These are phyloP conservation scores for Dusona sp. DNA, from an alignment of 2,888 invertebrate species.

Conservation along the genomic window DNA sequence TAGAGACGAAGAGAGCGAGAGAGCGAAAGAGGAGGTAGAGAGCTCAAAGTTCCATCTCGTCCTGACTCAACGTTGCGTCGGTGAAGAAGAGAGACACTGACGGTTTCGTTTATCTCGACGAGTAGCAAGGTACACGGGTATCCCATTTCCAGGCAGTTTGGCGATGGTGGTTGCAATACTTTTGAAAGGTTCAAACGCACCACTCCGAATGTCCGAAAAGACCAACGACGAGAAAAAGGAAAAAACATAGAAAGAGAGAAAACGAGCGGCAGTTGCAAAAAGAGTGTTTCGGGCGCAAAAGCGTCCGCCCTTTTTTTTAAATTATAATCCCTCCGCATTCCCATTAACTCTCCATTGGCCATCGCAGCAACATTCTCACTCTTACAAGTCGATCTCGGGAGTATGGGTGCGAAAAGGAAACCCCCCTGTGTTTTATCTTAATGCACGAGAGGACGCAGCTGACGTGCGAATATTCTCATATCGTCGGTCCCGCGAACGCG, in stretches of 20 bases:
- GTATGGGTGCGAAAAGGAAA: not conserved
- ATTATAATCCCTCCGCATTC: slow-evolving; percentile 49
- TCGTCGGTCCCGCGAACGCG: slow-evolving; percentile 55
- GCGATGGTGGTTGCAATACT: slow-evolving; percentile 69
- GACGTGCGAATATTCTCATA: slow-evolving; percentile 67
- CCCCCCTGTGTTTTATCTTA: slow-evolving; percentile 60
- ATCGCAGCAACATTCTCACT: slow-evolving; percentile 30
- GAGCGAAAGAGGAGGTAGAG: slow-evolving; percentile 19
- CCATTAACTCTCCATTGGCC: slow-evolving; percentile 45
- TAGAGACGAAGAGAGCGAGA: not conserved
- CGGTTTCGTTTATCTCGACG: slow-evolving; percentile 79
- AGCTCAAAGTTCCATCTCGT: slow-evolving; percentile 50
- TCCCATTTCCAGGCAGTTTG: slow-evolving; percentile 82
- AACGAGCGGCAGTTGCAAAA: slow-evolving; percentile 25
- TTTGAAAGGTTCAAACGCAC: slow-evolving; percentile 52
- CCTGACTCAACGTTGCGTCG: slow-evolving; percentile 39
- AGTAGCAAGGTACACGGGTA: slow-evolving; percentile 82
- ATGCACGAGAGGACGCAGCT: slow-evolving; percentile 55
- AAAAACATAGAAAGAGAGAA: slow-evolving; percentile 5
- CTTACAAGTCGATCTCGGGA: slow-evolving; percentile 8
- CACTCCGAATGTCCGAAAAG: slow-evolving; percentile 19
- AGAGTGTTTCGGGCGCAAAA: slow-evolving; percentile 41
- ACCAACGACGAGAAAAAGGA: slow-evolving; percentile 18
- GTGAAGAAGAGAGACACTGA: slow-evolving; percentile 67
- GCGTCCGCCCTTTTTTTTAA: slow-evolving; percentile 60